Evolutionary conservation across 2,888 invertebrate species (phyloP), one percentile per base, ranked within the genome.

Genomic region (Lottia scabra): DNA sequence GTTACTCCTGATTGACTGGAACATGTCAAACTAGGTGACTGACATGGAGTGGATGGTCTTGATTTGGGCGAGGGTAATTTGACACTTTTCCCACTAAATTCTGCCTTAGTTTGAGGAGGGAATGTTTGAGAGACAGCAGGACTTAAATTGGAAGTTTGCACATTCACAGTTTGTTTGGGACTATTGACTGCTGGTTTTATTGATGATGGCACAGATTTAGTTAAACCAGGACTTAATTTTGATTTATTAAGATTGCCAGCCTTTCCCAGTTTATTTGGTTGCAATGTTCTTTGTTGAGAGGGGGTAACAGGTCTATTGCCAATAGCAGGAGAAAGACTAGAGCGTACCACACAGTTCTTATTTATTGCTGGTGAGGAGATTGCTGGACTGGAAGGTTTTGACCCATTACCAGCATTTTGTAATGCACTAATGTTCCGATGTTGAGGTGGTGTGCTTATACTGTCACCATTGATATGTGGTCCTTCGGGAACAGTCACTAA

Each of bases 401-500:
- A 79, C 46, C 79, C 78, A 65, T 66, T 56, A 63, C 72, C 68
- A 62, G 67, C 68, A 46, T 72, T 71, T 62, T 75, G 72, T 65
- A 77, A 46, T 46, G 71, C 73, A 4, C 77, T 65, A 46, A 78
- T 67, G 62, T 68, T 68, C 16, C 77, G 70, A 44, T 76, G 76
- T 62, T 62, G 75, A 23, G 71, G 70, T 27, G 66, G 67, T 19
- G 38, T 68, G 23, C 63, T 69, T 72, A 77, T 68, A 77, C 74
- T 81, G 80, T 87, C 87, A 74, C 88, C 87, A 83, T 86, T 81
- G 72, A 81, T 78, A 68, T 74, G 78, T 68, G 38, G 44, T 43
- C 26, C 68, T 4, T 64, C 71, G 5, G 5, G 38, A 38, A 83
- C 81, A 68, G 80, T 79, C 44, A 97, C 93, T 91, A 95, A 93